A percentile compares a stretch with the other conserved stretches of the same genome.
Evolutionary conservation across 2,113 vertebrate genomes (phyloP).

Genomic region (Enhydra lutris): DNA sequence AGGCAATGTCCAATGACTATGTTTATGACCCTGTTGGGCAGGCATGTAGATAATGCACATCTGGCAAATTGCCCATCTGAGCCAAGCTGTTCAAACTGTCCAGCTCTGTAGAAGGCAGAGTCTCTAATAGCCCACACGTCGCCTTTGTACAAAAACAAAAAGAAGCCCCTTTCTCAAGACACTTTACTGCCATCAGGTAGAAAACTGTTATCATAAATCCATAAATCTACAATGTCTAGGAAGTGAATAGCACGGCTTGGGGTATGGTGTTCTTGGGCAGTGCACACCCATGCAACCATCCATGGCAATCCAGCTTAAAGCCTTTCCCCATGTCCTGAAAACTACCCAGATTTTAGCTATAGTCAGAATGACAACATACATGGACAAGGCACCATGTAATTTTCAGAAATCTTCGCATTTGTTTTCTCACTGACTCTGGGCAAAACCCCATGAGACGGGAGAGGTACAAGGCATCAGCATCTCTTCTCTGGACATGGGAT

Average conservation of each 20-base stretch:
- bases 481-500: neutral
- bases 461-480: neutral
- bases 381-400: fast-evolving
- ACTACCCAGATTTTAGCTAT: neutral
- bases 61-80: neutral
- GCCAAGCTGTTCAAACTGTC: neutral
- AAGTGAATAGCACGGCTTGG: neutral
- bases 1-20: neutral
- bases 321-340: neutral
- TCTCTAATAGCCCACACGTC: neutral
- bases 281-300: neutral
- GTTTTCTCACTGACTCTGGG: neutral
- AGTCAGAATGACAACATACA: neutral
- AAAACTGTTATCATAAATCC: neutral
- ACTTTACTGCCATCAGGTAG: neutral
- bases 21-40: neutral
- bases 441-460: neutral
- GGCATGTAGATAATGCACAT: neutral
- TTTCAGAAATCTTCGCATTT: neutral
- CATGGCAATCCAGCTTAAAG: neutral
- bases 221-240: neutral
- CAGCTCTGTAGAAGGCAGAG: neutral
- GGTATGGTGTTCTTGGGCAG: neutral
- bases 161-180: neutral
- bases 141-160: neutral